phyloP scores from a whole-genome alignment of 2,888 invertebrate species.

The Caenorhabditis becei region DNA sequence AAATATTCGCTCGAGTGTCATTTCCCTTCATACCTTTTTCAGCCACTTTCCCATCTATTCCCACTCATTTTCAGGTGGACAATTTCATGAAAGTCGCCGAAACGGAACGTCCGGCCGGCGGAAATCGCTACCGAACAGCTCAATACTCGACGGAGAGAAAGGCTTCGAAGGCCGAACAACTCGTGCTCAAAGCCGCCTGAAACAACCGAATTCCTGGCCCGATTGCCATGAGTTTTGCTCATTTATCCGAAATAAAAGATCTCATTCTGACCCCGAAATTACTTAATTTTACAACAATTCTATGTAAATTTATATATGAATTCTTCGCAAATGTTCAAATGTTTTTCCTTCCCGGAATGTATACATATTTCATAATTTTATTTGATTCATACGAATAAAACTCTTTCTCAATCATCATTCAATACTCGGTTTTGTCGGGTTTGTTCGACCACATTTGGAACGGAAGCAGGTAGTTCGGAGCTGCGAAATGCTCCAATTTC shows the following conservation, averaged over 20 bases:
- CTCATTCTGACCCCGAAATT: too few relatives aligned
- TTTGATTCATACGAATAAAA: too few relatives aligned
- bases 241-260: not conserved
- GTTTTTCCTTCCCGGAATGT: too few relatives aligned
- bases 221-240: not conserved
- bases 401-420: slow-evolving; percentile 10
- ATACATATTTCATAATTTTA: too few relatives aligned
- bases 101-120: slow-evolving; percentile 68
- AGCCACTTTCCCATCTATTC: not conserved
- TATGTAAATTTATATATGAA: too few relatives aligned
- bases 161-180: slow-evolving; percentile 34
- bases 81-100: slow-evolving; percentile 80
- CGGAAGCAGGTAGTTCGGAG: slow-evolving; percentile 68
- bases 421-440: slow-evolving; percentile 71
- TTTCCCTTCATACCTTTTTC: not conserved
- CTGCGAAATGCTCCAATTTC: slow-evolving; percentile 69
- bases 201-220: not conserved
- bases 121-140: slow-evolving; percentile 47
- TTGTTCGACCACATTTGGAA: slow-evolving; percentile 75
- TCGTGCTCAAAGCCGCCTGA: slow-evolving; percentile 37
- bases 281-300: not conserved
- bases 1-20: slow-evolving; percentile 30
- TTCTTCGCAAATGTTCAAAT: too few relatives aligned
- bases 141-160: slow-evolving; percentile 21
- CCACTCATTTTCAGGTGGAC: slow-evolving; percentile 71